A percentile compares a stretch with the other conserved stretches of the same genome.
Evolutionary conservation across 2,797 vertebrate genomes (phyloP).

Genomic region (Anabas testudineus): DNA sequence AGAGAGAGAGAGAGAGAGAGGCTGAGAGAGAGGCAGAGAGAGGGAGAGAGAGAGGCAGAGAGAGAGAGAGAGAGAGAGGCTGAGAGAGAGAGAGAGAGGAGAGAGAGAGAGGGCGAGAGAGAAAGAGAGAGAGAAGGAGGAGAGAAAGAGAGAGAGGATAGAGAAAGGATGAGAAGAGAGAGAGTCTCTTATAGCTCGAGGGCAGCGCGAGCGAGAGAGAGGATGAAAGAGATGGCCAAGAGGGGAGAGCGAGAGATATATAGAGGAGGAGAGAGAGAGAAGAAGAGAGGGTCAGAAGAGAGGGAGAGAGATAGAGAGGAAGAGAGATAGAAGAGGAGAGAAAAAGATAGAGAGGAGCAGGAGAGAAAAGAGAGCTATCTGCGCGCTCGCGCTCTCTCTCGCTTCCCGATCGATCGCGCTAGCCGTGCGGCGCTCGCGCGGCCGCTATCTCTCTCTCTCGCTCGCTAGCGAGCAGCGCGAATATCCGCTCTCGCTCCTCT

Average conservation of each 20-base stretch:
- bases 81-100: constrained; percentile 41
- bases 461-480: too few species aligned
- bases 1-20: constrained; percentile 56
- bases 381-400: too few species aligned
- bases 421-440: too few species aligned
- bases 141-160: constrained; percentile 50
- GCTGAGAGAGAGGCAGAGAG: constrained; percentile 69
- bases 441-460: too few species aligned
- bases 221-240: constrained; percentile 56
- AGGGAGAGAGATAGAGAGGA: constrained; percentile 73
- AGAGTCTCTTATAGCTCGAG: too few species aligned
- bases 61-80: constrained; percentile 71
- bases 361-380: too few species aligned
- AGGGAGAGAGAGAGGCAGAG: constrained; percentile 53
- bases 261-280: constrained; percentile 43
- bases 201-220: constrained; percentile 47
- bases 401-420: too few species aligned
- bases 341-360: constrained; percentile 75
- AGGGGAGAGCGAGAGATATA: constrained; percentile 70
- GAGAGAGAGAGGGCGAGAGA: constrained; percentile 54
- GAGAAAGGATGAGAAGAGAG: constrained; percentile 63
- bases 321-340: constrained; percentile 61
- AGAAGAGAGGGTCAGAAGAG: constrained; percentile 52
- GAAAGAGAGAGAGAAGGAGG: constrained; percentile 66
- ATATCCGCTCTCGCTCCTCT: too few species aligned